Base-by-base conservation (phyloP, 2,113 vertebrate species). In the Ptychochromis oligacanthus region DNA sequence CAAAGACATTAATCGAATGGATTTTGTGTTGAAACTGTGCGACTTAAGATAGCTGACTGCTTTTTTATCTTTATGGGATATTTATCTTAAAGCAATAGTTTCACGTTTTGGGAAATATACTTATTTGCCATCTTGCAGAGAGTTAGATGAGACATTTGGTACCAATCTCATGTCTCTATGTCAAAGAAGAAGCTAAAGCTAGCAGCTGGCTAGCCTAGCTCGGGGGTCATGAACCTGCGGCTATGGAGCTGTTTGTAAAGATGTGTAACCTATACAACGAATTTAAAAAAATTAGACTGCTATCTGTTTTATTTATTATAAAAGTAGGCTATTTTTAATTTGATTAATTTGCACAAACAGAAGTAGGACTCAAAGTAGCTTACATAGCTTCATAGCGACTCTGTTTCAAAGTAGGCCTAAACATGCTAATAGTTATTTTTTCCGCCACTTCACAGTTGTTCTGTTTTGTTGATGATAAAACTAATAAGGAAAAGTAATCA, bases 101-200 rank as follows among this genome's bases (percentile, higher is more conserved):
- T 22, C 43, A 57, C 79, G 65, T 82, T 84, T 84, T 64, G 46
- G 60, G 36, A 77, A 84, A 65, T 40, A 72, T 3, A 54, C 26
- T 54, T 72, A 60, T 59, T 81, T 60, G 22, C 38, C 28, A 54
- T 82, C 18, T 65, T 77, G 22, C 54, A 2, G 7, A 61, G 26
- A 26, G 18, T 75, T 78, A 8, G 31, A 34, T 15, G 20, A 79
- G 6, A 64, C 1, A 17, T 38, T 54, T 75, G 59, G 64, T 13
- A 43, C 22, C 24, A 34, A 24, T 43, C 2, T 77, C 5, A 28
- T 20, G 5, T 43, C 46, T 52, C 11, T 22, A 75, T 58, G 46
- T 65, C 36, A 43, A 59, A 31, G 18, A 43, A 26, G 24, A 57
- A 14, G 4, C 6, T n/a, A 61, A 15, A n/a, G 38, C 17, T 3